Base-by-base conservation (phyloP, 1,140 invertebrate genomes). In the Caenorhabditis tropicalis region DNA sequence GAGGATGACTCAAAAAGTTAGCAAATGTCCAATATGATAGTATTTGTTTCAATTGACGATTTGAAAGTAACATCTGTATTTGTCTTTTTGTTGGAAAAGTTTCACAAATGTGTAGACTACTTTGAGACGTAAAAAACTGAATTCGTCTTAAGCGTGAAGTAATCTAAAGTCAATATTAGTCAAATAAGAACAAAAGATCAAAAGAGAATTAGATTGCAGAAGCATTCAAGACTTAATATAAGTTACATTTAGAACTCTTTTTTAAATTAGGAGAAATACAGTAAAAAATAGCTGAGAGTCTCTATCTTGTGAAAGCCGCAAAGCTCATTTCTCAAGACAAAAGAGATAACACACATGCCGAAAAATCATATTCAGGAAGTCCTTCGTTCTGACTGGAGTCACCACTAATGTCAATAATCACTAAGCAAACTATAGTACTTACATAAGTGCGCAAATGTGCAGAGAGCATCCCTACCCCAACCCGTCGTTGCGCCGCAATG, bases 341-440 rank as follows among this genome's bases (percentile, higher is more conserved):
- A 74, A 43, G 65, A 74, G 65, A 74, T 74, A 74, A 74, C 65
- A 74, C 65, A 24, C 65, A 46, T 74, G 33, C 65, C 65, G 65
- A 74, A 74, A 65, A 74, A 74, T 74, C 65, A 74, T 74, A 74
- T 74, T 74, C 65, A 74, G 65, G 65, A 74, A 74, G 65, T 74
- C 65, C 65, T 74, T 74, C 65, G 65, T 74, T 74, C 36, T 74
- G 65, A 74, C 65, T 74, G 65, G 65, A 74, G 65, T 74, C 65
- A 74, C 65, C 65, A 74, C 65, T 74, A 74, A 74, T 74, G 65
- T 74, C 65, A 74, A 74, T 74, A 74, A 74, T 74, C 65, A 74
- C 65, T 74, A 74, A 74, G 36, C 65, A 74, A 74, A 74, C 36
- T 43, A 74, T 74, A 74, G 65, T 74, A 74, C 65, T 74, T 74